phyloP scores from a whole-genome alignment of 1,140 invertebrate genomes.

The Metopolophium dirhodum region DNA sequence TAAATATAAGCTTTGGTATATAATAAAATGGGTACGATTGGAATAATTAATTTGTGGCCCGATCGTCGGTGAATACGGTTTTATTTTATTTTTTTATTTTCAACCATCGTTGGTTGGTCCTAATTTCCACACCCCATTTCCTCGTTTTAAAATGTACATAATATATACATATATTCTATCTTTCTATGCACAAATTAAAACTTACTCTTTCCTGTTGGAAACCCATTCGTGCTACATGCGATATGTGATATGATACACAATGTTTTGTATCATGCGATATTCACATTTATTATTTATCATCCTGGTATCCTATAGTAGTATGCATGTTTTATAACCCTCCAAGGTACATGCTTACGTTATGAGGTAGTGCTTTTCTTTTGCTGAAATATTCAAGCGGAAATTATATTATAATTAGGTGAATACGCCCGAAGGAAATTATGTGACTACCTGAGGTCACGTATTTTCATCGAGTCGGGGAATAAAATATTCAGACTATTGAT shows the following conservation, averaged over 20 bases:
- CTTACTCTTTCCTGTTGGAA: constrained; percentile 5
- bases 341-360: constrained; percentile 18
- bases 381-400: constrained; percentile 42
- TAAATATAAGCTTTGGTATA: background rate
- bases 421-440: background rate
- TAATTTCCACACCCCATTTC: constrained; percentile 2
- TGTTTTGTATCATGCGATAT: constrained; percentile 40
- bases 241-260: constrained; percentile 30
- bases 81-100: constrained; percentile 22
- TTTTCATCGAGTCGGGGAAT: background rate
- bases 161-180: background rate
- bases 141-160: constrained; percentile 27
- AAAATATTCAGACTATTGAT: constrained; percentile 35
- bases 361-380: constrained; percentile 22
- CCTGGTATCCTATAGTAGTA: too few species aligned
- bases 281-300: constrained; percentile 46
- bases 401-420: constrained; percentile 34
- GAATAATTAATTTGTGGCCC: constrained; percentile 42
- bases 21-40: background rate
- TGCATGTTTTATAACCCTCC: constrained; percentile 20
- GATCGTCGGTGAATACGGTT: constrained; percentile 25
- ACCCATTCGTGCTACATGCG: constrained; percentile 37
- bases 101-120: background rate
- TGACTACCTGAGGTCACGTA: constrained; percentile 35
- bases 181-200: constrained; percentile 37